These are phyloP conservation scores for Hofmannophila pseudospretella DNA, from an alignment of 2,888 invertebrate species.

Conservation along the genomic window DNA sequence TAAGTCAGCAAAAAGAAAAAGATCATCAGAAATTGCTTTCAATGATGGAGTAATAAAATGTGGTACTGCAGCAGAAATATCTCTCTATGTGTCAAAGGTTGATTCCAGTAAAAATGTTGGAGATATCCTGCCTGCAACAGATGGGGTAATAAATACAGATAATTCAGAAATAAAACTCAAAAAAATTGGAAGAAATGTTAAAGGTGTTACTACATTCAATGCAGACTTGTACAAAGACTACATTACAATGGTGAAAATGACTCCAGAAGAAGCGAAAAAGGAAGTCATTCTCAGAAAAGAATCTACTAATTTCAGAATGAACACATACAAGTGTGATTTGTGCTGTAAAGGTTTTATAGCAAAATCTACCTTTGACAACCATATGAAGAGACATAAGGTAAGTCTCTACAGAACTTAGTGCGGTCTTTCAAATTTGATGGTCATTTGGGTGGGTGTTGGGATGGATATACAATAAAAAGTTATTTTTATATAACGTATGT, in stretches of 20 bases:
- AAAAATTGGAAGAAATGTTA: conserved; percentile 3
- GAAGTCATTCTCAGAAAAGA: conserved; percentile 35
- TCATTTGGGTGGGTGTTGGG: too few species aligned
- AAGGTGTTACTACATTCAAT: conserved; percentile 10
- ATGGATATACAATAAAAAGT: too few species aligned
- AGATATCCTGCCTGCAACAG: too few species aligned
- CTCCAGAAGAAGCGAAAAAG: conserved; percentile 31
- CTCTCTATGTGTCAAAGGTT: too few species aligned
- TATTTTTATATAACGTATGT: too few species aligned
- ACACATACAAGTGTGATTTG: conserved; percentile 32
- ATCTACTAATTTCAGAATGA: conserved; percentile 32
- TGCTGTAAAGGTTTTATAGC: conserved; percentile 36
- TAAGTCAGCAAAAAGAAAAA: conserved; percentile 23
- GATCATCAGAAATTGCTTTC: conserved; percentile 1
- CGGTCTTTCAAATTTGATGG: too few species aligned
- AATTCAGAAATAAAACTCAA: conserved; percentile 6
- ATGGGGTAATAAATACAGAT: conserved; percentile 2
- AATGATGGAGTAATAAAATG: too few species aligned
- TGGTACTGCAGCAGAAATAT: too few species aligned
- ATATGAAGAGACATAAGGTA: conserved; percentile 34
- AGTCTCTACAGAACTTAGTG: too few species aligned
- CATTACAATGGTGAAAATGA: conserved; percentile 28
- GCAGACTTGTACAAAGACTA: conserved; percentile 28
- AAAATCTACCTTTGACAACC: conserved; percentile 32
- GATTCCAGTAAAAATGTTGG: too few species aligned